Evolutionary conservation across 2,888 invertebrate genomes (phyloP).

Genomic region (Anthoptus insignis): DNA sequence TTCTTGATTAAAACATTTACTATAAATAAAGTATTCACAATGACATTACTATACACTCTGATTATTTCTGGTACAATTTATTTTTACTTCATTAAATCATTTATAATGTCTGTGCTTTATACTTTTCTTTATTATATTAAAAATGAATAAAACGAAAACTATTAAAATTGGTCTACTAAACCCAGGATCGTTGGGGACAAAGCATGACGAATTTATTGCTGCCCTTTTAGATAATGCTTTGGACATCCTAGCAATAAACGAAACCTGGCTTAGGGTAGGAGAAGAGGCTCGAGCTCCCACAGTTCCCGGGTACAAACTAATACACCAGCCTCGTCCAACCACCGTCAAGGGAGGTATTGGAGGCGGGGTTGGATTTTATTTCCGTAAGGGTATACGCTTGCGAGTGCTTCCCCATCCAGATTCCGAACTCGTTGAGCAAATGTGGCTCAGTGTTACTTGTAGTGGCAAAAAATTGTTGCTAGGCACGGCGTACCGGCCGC

Average conservation of each 20-base stretch:
- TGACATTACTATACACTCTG: too few relatives aligned
- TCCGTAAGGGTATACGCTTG: constrained; percentile 31
- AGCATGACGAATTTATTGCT: constrained; percentile 38
- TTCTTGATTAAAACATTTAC: too few relatives aligned
- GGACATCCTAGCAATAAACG: constrained; percentile 47
- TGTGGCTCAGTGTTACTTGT: constrained; percentile 19
- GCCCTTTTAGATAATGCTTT: constrained; percentile 12
- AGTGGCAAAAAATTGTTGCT: constrained; percentile 17
- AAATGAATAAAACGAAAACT: constrained; percentile 11
- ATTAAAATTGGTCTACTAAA: constrained; percentile 40
- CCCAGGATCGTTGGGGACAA: constrained; percentile 43
- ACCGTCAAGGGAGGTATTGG: constrained; percentile 7
- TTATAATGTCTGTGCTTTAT: too few relatives aligned
- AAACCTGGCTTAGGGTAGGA: constrained; percentile 46
- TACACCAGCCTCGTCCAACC: constrained; percentile 38
- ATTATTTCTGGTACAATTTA: too few relatives aligned
- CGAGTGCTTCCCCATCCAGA: constrained; percentile 14
- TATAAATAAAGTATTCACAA: too few relatives aligned
- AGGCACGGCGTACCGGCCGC: constrained; percentile 39
- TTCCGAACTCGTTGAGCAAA: neutral
- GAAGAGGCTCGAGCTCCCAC: constrained; percentile 43
- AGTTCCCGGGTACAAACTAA: constrained; percentile 37
- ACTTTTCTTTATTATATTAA: neutral
- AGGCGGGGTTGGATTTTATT: constrained; percentile 33
- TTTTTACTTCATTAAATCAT: too few relatives aligned